A percentile compares a stretch with the other conserved stretches of the same genome.
Evolutionary conservation across 1,140 invertebrate genomes (phyloP).

Genomic region (Elymnias hypermnestra): DNA sequence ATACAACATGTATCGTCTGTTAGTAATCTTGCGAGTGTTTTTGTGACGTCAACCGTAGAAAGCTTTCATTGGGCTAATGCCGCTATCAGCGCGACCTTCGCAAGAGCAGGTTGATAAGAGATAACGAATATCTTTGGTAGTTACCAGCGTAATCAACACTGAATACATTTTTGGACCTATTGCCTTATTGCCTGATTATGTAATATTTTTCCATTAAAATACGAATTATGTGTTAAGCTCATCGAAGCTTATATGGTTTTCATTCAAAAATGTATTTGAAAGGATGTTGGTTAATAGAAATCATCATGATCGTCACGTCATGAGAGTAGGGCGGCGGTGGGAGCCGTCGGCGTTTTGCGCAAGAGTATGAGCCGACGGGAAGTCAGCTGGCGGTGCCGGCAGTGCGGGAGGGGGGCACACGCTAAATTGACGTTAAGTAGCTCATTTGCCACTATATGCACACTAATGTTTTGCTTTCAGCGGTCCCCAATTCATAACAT

Average conservation of each 20-base stretch:
- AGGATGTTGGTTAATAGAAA: constrained; percentile 4
- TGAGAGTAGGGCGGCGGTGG: constrained; percentile 1
- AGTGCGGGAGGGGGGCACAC: constrained; percentile 7
- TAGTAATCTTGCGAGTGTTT: background rate
- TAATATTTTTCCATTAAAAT: no score
- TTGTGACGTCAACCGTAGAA: constrained; percentile 15
- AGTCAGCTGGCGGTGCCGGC: constrained; percentile 44
- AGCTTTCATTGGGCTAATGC: constrained; percentile 19
- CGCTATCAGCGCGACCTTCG: constrained; percentile 63
- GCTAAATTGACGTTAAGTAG: constrained; percentile 11
- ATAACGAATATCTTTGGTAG: constrained; percentile 38
- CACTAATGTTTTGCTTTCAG: constrained; percentile 11
- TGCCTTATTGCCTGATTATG: no score
- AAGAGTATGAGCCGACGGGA: constrained; percentile 42
- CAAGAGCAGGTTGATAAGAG: constrained; percentile 71
- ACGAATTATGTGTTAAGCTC: no score
- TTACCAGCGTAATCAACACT: constrained; percentile 6
- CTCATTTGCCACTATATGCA: constrained; percentile 3
- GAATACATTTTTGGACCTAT: background rate
- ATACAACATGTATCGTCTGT: background rate
- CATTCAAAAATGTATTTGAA: no score
- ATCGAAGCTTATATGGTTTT: no score
- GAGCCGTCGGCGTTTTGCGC: constrained; percentile 32
- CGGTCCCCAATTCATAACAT: constrained; percentile 33
- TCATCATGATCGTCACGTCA: background rate